A percentile compares a stretch with the other conserved stretches of the same genome.
These are phyloP conservation scores for Belonocnema kinseyi DNA, from an alignment of 1,140 invertebrate species.

Conservation along the genomic window DNA sequence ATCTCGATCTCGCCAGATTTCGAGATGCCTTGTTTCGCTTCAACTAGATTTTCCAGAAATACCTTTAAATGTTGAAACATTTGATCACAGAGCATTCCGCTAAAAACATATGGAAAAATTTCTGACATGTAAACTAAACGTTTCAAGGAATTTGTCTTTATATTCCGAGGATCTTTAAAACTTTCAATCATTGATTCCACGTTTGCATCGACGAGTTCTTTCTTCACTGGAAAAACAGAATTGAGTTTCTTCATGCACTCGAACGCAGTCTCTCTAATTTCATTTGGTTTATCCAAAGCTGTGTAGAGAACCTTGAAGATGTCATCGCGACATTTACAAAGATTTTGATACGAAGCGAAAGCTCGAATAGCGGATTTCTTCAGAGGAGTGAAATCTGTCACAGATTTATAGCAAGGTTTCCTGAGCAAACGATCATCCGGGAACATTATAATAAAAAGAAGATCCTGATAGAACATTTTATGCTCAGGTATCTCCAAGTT, in stretches of 20 bases:
- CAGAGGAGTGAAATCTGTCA: constrained; percentile 90
- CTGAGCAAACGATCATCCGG: constrained; percentile 90
- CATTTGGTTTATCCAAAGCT: constrained; percentile 90
- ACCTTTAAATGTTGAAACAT: constrained; percentile 90
- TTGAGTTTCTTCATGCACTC: constrained; percentile 96
- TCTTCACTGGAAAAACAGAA: constrained; percentile 87
- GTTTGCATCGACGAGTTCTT: constrained; percentile 87
- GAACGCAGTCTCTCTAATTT: constrained; percentile 94
- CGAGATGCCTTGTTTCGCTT: constrained; percentile 84
- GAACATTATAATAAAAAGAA: constrained; percentile 90
- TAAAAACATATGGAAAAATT: constrained; percentile 95
- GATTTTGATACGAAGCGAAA: constrained; percentile 92
- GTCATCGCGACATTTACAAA: constrained; percentile 85
- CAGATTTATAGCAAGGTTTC: constrained; percentile 95
- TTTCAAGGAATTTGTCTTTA: constrained; percentile 92
- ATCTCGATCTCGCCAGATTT: constrained; percentile 88
- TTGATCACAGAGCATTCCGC: constrained; percentile 96
- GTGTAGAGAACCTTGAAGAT: constrained; percentile 95
- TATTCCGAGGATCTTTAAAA: constrained; percentile 89
- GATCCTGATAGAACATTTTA: constrained; percentile 92
- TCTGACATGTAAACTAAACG: constrained; percentile 94
- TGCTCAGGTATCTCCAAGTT: constrained; percentile 91
- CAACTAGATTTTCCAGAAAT: constrained; percentile 88
- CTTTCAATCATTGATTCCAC: constrained; percentile 90
- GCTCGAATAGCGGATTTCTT: constrained; percentile 91